These are phyloP conservation scores for Strix uralensis DNA, from an alignment of 2,113 vertebrate genomes.

Conservation along the genomic window DNA sequence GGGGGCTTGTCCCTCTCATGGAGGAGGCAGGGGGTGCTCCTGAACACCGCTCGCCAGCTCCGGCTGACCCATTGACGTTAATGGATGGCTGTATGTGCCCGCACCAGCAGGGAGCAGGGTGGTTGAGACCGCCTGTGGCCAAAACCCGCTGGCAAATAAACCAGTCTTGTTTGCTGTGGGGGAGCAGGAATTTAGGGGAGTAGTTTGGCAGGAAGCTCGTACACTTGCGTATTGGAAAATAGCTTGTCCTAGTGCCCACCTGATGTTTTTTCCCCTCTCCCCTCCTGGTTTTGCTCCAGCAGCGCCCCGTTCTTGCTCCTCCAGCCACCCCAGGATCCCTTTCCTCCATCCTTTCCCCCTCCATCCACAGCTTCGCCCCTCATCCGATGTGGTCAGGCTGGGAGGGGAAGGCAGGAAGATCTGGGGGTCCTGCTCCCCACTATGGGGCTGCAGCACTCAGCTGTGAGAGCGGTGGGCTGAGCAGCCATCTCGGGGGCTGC, in stretches of 20 bases:
- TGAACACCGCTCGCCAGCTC: neutral
- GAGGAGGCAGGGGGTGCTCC: neutral
- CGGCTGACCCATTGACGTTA: accelerated
- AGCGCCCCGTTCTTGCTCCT: neutral
- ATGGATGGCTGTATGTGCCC: neutral
- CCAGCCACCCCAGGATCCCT: too few relatives aligned
- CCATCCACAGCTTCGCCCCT: neutral
- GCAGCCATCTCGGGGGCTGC: neutral
- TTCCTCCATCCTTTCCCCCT: neutral
- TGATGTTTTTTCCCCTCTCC: neutral
- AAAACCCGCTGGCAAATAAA: neutral
- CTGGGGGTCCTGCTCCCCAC: neutral
- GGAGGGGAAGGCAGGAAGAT: neutral
- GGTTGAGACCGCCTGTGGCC: accelerated
- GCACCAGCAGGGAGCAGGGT: accelerated
- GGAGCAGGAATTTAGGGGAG: slow-evolving; percentile 1
- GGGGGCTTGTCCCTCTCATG: neutral
- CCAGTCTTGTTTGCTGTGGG: neutral
- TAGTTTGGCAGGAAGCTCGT: neutral
- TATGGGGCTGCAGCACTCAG: neutral
- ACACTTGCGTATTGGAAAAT: neutral
- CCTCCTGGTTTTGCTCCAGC: neutral
- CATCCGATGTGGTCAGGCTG: accelerated
- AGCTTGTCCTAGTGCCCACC: neutral
- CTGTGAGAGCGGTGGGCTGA: neutral